Conservation (phyloP, 1,140 invertebrate species). For the Drosophila virilis region DNA sequence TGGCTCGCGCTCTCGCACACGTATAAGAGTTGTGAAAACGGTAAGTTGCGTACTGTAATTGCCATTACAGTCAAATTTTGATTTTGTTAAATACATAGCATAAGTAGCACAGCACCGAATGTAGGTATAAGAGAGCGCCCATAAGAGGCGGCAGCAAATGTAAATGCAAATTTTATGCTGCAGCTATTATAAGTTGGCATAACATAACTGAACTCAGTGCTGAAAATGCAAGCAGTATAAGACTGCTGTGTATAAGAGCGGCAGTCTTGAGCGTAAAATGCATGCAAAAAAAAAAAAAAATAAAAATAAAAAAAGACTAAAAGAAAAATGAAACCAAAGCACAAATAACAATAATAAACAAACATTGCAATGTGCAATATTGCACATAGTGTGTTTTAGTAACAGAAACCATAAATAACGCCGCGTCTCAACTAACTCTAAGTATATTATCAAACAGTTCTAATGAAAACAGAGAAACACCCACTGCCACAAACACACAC, state of each 20-base stretch:
- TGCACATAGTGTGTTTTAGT: slow-evolving; percentile 18
- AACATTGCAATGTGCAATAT: slow-evolving; percentile 19
- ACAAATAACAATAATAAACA: slow-evolving; percentile 38
- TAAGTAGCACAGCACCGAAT: not conserved
- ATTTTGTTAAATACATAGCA: not conserved
- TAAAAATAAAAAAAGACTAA: not conserved
- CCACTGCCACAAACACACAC: not conserved
- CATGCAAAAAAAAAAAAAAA: too few species aligned
- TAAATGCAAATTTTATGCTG: not conserved
- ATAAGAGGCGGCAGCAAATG: not conserved
- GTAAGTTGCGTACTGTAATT: slow-evolving; percentile 49
- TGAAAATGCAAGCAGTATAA: not conserved
- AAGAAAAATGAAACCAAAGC: slow-evolving; percentile 11
- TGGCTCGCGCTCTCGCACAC: slow-evolving; percentile 29
- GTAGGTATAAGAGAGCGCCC: slow-evolving; percentile 8
- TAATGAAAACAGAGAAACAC: slow-evolving; percentile 35
- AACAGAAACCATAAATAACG: slow-evolving; percentile 34
- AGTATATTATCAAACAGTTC: slow-evolving; percentile 45
- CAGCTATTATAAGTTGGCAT: not conserved
- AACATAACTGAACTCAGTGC: not conserved
- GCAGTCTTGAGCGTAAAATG: not conserved
- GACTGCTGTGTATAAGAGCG: not conserved
- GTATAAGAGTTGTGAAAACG: slow-evolving; percentile 44
- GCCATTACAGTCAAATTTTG: slow-evolving; percentile 8
- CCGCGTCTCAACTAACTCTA: slow-evolving; percentile 9